Base-by-base conservation (phyloP, 2,113 vertebrate species). In the Tautogolabrus adspersus region DNA sequence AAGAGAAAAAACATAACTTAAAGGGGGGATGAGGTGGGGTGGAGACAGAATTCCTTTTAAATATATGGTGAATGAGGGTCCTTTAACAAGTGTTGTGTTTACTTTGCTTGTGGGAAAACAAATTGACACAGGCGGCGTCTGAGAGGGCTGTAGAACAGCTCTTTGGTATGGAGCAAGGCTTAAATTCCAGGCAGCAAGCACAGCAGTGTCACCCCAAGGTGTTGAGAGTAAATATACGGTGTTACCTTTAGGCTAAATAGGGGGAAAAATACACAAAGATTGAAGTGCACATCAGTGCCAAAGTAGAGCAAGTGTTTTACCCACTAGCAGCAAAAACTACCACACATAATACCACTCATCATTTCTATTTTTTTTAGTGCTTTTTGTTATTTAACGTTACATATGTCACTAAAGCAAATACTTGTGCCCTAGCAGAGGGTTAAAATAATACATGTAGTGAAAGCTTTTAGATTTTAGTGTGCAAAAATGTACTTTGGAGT, bases 81-180 rank as follows among this genome's bases (percentile, higher is more conserved):
- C 81, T 90, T 92, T 87, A 92, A 85, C 75, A 86, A 85, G 88
- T 91, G 80, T 86, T 59, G 71, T 92, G 86, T 92, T 92, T 91
- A 85, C 88, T 80, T 82, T 88, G 84, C 83, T 86, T 42, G 79
- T 88, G 78, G 88, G 80, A 87, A 93, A 88, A 86, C 83, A 88
- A 85, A 84, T 76, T 63, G 59, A 84, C 84, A 88, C 79, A 88
- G 72, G 76, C 75, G 23, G 72, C 71, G 75, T 89, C 75, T 90
- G 80, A 83, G 72, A 62, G 72, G 80, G 84, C 72, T 83, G 69
- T 81, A 86, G 80, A 86, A 83, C 81, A 89, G 74, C 83, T 88
- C 85, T 88, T 89, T 75, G 71, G 64, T 69, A 12, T 2, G 59
- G 44, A 86, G 73, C 49, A 12, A 16, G 62, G 87, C 82, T 89